A percentile compares a stretch with the other conserved stretches of the same genome.
Conservation (phyloP, 2,797 vertebrate genomes). For the Acropternis orthonyx region DNA sequence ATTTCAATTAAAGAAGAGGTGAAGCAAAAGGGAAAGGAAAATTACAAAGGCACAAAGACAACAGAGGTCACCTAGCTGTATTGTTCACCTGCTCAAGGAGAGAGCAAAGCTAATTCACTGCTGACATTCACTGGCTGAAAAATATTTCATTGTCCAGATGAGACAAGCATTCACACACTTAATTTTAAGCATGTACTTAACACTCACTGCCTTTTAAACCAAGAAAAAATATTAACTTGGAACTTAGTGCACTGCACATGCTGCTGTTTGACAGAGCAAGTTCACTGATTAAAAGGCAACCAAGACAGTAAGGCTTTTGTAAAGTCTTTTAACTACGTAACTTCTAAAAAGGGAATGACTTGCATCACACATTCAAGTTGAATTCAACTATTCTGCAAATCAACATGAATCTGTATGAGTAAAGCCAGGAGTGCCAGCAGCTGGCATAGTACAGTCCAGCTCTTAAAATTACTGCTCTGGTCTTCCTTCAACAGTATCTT, state of each 20-base stretch:
- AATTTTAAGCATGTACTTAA: slow-evolving; percentile 9
- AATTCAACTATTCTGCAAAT: neutral
- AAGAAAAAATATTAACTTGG: slow-evolving; percentile 21
- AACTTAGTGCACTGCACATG: neutral
- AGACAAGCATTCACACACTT: neutral
- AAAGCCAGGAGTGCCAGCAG: neutral
- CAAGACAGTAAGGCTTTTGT: neutral
- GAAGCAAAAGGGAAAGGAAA: neutral
- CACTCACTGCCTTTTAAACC: neutral
- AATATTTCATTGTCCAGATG: neutral
- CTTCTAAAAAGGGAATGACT: neutral
- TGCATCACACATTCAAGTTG: neutral
- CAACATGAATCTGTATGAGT: neutral
- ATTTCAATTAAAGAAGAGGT: neutral
- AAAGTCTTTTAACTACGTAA: neutral
- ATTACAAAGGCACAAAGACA: neutral
- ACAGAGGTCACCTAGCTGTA: neutral
- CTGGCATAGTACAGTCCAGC: neutral
- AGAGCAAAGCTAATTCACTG: neutral
- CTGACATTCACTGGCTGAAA: neutral
- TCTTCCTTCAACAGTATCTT: neutral
- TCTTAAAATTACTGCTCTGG: neutral
- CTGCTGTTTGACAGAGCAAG: neutral
- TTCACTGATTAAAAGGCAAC: neutral
- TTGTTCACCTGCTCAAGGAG: neutral